Conservation (phyloP, 2,888 invertebrate species). For the Mellilla xanthometata region DNA sequence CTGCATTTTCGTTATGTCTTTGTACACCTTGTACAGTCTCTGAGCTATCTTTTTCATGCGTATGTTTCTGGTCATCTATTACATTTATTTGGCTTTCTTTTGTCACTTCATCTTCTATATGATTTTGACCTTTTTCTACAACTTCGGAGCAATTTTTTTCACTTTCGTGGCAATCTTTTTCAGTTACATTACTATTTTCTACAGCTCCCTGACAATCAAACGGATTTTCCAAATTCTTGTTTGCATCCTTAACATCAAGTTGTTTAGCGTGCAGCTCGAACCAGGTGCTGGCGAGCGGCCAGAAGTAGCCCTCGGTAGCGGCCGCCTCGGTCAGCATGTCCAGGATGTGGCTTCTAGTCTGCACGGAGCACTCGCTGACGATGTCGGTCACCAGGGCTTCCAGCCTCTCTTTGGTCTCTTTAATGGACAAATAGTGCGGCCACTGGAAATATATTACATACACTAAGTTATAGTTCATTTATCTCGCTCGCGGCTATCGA, state of each 20-base stretch:
- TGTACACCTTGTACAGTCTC: too few species aligned
- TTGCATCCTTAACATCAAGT: neutral
- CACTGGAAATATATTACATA: constrained; percentile 55
- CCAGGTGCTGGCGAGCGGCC: constrained; percentile 43
- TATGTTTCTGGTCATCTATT: too few species aligned
- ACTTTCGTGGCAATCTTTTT: neutral
- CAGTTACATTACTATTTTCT: neutral
- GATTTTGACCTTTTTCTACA: neutral
- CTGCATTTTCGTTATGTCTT: too few species aligned
- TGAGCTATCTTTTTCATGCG: too few species aligned
- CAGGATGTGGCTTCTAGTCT: constrained; percentile 18
- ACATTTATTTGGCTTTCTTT: constrained; percentile 1
- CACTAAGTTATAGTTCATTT: too few species aligned
- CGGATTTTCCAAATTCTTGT: neutral
- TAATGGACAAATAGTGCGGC: constrained; percentile 47
- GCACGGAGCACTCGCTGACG: constrained; percentile 20
- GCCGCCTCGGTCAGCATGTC: constrained; percentile 27
- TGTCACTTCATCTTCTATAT: neutral
- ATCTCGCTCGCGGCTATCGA: too few species aligned
- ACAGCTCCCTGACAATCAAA: neutral
- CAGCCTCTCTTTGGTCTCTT: constrained; percentile 36
- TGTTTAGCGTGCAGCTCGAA: constrained; percentile 22
- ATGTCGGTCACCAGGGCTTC: constrained; percentile 37
- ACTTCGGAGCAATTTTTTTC: neutral
- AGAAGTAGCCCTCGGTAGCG: constrained; percentile 44